These are phyloP conservation scores for Digitonthophagus gazella DNA, from an alignment of 2,888 invertebrate species.

Conservation along the genomic window DNA sequence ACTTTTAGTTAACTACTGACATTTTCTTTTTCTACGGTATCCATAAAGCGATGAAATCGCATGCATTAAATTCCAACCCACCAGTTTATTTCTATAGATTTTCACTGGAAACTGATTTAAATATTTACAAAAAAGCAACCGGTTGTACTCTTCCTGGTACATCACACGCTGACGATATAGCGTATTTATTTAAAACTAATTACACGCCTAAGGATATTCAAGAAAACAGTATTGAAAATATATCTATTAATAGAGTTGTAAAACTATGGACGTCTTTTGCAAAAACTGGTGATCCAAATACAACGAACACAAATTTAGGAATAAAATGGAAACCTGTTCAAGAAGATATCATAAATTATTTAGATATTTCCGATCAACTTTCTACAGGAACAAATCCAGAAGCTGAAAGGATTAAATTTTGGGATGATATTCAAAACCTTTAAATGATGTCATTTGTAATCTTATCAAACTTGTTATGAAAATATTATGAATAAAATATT, in stretches of 20 bases:
- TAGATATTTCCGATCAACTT: slow-evolving; percentile 32
- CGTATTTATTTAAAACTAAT: not conserved
- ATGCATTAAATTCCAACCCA: slow-evolving; percentile 34
- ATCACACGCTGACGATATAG: not conserved
- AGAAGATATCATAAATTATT: slow-evolving; percentile 28
- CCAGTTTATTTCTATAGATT: slow-evolving; percentile 43
- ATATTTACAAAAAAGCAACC: slow-evolving; percentile 33
- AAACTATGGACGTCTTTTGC: slow-evolving; percentile 43
- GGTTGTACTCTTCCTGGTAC: slow-evolving; percentile 35
- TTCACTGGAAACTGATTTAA: slow-evolving; percentile 36
- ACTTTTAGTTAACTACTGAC: slow-evolving; percentile 38
- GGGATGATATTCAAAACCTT: slow-evolving; percentile 30
- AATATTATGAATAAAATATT: too few relatives aligned
- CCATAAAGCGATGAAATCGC: slow-evolving; percentile 35
- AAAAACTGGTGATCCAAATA: slow-evolving; percentile 32
- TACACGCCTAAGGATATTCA: slow-evolving; percentile 22
- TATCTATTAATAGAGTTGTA: slow-evolving; percentile 34
- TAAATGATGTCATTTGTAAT: not conserved
- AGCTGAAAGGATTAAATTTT: slow-evolving; percentile 34
- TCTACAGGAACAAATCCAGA: slow-evolving; percentile 28
- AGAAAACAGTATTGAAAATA: slow-evolving; percentile 37
- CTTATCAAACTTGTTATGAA: slow-evolving; percentile 3
- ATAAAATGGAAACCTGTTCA: slow-evolving; percentile 34
- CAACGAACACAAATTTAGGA: not conserved
- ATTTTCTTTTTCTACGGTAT: slow-evolving; percentile 40